Conservation (phyloP, 2,797 vertebrate genomes). For the Hipposideros larvatus region DNA sequence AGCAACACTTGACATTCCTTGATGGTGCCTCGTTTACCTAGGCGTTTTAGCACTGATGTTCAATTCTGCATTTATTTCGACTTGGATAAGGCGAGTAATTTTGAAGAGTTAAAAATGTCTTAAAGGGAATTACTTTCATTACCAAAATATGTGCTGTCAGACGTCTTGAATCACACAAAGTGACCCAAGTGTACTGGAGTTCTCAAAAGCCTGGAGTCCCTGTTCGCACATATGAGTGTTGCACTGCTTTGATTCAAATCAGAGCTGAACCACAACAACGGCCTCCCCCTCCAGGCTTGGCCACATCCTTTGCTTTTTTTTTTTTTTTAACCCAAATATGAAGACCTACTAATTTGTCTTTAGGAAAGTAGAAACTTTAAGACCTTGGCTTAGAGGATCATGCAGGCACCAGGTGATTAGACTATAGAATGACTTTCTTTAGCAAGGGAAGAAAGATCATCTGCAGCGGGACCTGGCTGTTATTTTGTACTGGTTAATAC, state of each 20-base stretch:
- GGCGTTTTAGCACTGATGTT: not conserved
- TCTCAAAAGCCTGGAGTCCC: not conserved
- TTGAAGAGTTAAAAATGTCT: not conserved
- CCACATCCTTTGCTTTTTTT: constrained; percentile 62
- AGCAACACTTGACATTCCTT: not conserved
- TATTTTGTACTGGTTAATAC: not conserved
- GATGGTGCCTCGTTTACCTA: not conserved
- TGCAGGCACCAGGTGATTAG: not conserved
- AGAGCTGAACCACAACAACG: constrained; percentile 56
- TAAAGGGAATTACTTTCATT: not conserved
- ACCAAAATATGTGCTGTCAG: not conserved
- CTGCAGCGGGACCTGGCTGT: not conserved
- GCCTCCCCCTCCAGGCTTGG: constrained; percentile 44
- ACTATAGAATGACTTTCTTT: not conserved
- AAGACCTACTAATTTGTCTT: constrained; percentile 58
- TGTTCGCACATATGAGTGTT: not conserved
- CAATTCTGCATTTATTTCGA: not conserved
- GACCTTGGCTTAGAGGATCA: not conserved
- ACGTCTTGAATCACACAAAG: not conserved
- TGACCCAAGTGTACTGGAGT: not conserved
- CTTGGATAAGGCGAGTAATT: not conserved
- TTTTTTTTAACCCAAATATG: constrained; percentile 8
- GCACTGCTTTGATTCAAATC: constrained; percentile 64
- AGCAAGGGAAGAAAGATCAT: not conserved
- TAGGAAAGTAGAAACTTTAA: not conserved